A percentile compares a stretch with the other conserved stretches of the same genome.
Conservation (phyloP, 1,140 invertebrate genomes). For the Drosophila chauvacae region DNA sequence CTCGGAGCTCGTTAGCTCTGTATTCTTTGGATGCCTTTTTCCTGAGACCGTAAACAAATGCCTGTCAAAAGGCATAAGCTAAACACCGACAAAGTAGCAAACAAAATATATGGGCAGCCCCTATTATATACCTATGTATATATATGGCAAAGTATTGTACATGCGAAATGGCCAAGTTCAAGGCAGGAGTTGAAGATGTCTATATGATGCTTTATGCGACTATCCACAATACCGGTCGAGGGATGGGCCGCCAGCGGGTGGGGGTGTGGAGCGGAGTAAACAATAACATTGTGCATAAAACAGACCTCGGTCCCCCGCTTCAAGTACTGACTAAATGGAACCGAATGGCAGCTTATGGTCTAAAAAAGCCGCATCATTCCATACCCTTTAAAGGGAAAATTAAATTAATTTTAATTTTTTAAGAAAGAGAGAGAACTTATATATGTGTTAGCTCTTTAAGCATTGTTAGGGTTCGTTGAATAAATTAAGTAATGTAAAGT, state of each 20-base stretch:
- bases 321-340: slow-evolving; percentile 28
- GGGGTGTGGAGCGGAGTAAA: slow-evolving; percentile 21
- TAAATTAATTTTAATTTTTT: neutral
- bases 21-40: slow-evolving; percentile 4
- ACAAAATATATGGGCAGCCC: slow-evolving; percentile 29
- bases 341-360: neutral
- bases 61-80: slow-evolving; percentile 49
- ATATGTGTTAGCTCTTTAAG: no score
- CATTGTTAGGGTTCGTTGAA: no score
- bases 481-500: neutral
- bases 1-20: slow-evolving; percentile 41
- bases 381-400: slow-evolving; percentile 10
- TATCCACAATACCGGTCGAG: slow-evolving; percentile 53
- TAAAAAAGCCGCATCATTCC: neutral
- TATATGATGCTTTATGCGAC: slow-evolving; percentile 46
- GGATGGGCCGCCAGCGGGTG: slow-evolving; percentile 44
- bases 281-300: slow-evolving; percentile 47
- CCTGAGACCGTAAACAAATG: slow-evolving; percentile 61
- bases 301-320: slow-evolving; percentile 21
- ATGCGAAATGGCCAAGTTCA: slow-evolving; percentile 71
- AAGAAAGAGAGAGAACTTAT: no score
- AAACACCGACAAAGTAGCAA: slow-evolving; percentile 46
- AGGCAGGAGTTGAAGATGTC: slow-evolving; percentile 63
- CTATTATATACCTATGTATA: slow-evolving; percentile 15
- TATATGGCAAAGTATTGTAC: slow-evolving; percentile 3